Conservation (phyloP, 2,113 vertebrate species). For the Microtus ochrogaster region DNA sequence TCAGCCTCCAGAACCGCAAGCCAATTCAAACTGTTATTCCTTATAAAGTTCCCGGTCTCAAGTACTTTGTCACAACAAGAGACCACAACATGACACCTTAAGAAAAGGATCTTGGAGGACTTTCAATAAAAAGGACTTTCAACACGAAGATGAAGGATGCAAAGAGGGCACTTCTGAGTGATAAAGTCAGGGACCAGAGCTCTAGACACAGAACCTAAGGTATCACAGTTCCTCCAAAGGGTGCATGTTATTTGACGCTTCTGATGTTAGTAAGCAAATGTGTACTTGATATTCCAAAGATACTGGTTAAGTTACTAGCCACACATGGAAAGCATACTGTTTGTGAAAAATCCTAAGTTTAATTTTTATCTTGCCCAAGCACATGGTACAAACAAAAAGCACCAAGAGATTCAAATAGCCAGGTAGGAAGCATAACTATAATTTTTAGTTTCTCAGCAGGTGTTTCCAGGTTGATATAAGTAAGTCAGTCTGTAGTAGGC, state of each 20-base stretch:
- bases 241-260: not conserved
- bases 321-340: not conserved
- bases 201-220: not conserved
- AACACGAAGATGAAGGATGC: not conserved
- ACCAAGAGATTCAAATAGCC: not conserved
- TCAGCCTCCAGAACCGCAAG: not conserved
- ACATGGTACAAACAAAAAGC: not conserved
- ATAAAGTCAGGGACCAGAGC: not conserved
- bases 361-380: not conserved
- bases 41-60: not conserved
- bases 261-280: not conserved
- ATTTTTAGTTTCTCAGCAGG: conserved; percentile 19
- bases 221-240: not conserved
- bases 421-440: not conserved
- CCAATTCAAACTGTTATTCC: not conserved
- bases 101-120: not conserved
- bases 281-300: not conserved
- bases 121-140: not conserved
- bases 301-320: not conserved
- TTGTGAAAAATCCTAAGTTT: conserved; percentile 5
- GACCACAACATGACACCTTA: not conserved
- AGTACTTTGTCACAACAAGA: not conserved
- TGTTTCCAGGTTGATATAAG: not conserved
- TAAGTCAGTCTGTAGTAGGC: not conserved
- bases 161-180: not conserved